Base-by-base conservation (phyloP, 2,113 vertebrate genomes). In the Gadus chalcogrammus region DNA sequence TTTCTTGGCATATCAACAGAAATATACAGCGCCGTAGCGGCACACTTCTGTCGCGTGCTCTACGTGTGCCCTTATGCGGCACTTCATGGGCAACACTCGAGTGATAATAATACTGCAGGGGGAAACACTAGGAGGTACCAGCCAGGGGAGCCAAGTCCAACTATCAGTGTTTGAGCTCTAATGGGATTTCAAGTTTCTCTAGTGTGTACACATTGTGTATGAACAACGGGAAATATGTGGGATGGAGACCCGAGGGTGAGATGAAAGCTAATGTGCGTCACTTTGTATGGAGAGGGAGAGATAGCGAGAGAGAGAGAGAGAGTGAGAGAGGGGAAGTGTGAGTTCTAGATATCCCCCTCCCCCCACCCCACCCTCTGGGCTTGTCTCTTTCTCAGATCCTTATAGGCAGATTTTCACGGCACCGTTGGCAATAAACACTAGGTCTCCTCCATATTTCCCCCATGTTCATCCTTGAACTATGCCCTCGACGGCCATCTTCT, bases 161-260 rank as follows among this genome's bases (percentile, higher is more conserved):
- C 31, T 35, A 35, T 35, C 31, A 22, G 67, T 15, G 53, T 60
- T 64, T 22, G 0, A 79, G 58, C 48, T 68, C 61, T 75, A 74
- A 75, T 82, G 74, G 72, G 68, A 77, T 78, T 78, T 80, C 17
- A 52, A 65, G 69, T 80, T 64, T 31, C 53, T 61, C 61, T 31
- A 35, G 31, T 82, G 72, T 72, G 73, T 70, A 71, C 79, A 76
- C 52, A 74, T 60, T 67, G 63, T 76, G 67, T 69, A 76, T 74
- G 76, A 77, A 80, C 68, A 74, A 64, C 72, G 48, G 70, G 58
- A 62, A 83, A 73, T 74, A 68, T 75, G 64, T 42, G 55, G 27
- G 61, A 71, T 12, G 61, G 74, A 22, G 42, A 16, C 48, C 69
- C 17, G 6, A 35, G 4, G 12, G 58, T 67, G 24, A 73, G 77